Evolutionary conservation across 2,888 invertebrate species (phyloP), one percentile per base, ranked within the genome.

Genomic region (Malthinus seriepunctatus): DNA sequence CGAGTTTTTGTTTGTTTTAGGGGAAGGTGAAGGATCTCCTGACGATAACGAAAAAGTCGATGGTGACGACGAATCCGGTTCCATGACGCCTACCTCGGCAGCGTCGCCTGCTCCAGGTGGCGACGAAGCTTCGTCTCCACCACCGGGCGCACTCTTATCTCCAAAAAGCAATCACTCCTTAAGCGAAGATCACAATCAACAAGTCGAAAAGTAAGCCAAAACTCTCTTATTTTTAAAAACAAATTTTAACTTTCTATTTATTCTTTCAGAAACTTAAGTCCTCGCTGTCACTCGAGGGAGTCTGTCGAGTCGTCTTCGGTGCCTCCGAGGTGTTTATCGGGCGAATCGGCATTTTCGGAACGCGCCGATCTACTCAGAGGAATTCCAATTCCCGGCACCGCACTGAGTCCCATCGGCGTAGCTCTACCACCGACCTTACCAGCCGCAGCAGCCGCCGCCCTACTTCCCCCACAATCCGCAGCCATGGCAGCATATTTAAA

Each of bases 401-500:
- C 82, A 65, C 82, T 87, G 15, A 88, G 89, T 76, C 84, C 90
- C 64, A 84, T 87, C 42, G 88, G 87, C 34, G 82, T 90, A 59
- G 82, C 86, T 37, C 74, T 84, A 64, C 85, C 88, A 0, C 86
- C 88, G 5, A 87, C 89, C 1, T 80, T 90, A 68, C 88, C 88
- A 35, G 85, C 87, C 23, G 84, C 86, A 8, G 83, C 83, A 11
- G 83, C 84, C 15, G 85, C 86, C 23, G 84, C 86, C 9, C 81
- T 89, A 12, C 76, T 90, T 68, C 90, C 91, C 12, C 88, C 90
- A 32, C 91, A 91, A 76, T 89, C 90, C 3, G 91, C 91, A 2
- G 90, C 90, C 2, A 90, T 91, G 82, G 91, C 91, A 15, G 91
- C 91, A 5, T 91, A 91, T 75, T 83, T 91, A 54, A 88, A 88